These are phyloP conservation scores for Garra rufa DNA, from an alignment of 2,113 vertebrate species.

Conservation along the genomic window DNA sequence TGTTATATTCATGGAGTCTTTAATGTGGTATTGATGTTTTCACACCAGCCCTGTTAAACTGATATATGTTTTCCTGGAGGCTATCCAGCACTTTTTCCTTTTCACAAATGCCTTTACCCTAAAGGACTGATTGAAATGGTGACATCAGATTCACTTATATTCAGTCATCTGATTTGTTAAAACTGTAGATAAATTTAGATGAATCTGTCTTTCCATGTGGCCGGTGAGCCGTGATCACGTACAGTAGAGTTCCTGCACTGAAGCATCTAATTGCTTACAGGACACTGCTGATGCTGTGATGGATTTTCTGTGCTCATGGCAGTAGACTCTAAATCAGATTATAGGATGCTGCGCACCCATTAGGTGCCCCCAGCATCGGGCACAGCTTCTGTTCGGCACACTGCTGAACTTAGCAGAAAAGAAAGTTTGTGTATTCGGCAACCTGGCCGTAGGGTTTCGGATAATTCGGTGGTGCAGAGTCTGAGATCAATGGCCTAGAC, in stretches of 20 bases:
- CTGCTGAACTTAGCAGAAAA: conserved; percentile 43
- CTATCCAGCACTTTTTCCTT: background rate
- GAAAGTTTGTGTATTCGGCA: background rate
- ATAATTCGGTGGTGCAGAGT: background rate
- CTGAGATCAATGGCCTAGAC: conserved; percentile 14
- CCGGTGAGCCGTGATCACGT: background rate
- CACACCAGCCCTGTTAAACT: background rate
- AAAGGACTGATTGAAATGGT: background rate
- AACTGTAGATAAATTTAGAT: background rate
- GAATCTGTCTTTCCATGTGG: background rate
- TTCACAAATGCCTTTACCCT: background rate
- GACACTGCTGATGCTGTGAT: conserved; percentile 5
- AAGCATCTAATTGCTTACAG: conserved; percentile 36
- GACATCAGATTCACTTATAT: background rate
- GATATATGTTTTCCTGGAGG: background rate
- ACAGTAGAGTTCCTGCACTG: background rate
- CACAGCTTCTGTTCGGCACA: background rate
- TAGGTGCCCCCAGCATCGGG: background rate
- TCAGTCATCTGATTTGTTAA: background rate
- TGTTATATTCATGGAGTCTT: background rate
- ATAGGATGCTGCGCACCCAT: conserved; percentile 1
- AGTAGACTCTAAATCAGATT: background rate
- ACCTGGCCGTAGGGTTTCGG: background rate
- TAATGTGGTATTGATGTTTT: conserved; percentile 15
- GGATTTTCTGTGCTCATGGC: background rate